Evolutionary conservation across 2,113 vertebrate genomes (phyloP).

Genomic region (Thamnaconus septentrionalis): DNA sequence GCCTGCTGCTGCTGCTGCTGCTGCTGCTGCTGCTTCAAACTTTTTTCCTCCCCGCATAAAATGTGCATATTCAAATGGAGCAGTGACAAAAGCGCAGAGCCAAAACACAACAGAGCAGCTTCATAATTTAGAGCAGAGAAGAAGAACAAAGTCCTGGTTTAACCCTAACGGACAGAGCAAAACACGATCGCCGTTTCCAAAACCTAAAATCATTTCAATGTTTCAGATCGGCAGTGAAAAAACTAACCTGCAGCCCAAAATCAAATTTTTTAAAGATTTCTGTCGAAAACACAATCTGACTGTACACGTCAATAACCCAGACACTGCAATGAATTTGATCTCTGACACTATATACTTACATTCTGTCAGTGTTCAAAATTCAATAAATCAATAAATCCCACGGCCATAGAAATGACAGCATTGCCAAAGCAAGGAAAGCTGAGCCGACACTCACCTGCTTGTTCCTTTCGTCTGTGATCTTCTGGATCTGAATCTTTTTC

Average conservation of each 20-base stretch:
- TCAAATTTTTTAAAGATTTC: too few relatives aligned
- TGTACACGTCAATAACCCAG: too few relatives aligned
- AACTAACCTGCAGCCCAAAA: too few relatives aligned
- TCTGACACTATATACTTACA: not conserved
- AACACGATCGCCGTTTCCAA: too few relatives aligned
- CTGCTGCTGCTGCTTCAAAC: conserved; percentile 1
- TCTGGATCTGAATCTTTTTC: conserved; percentile 99
- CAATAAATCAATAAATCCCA: too few relatives aligned
- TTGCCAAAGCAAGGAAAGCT: not conserved
- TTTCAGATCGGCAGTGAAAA: too few relatives aligned
- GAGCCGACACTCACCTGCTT: conserved; percentile 82
- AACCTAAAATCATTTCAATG: too few relatives aligned
- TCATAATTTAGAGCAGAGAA: not conserved
- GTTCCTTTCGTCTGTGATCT: conserved; percentile 97
- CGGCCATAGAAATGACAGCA: not conserved
- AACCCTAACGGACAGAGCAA: too few relatives aligned
- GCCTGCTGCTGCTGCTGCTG: not conserved
- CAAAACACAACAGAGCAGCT: conserved; percentile 11
- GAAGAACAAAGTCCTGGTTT: too few relatives aligned
- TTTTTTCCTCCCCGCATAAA: conserved; percentile 1
- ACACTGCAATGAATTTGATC: not conserved
- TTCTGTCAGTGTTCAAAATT: not conserved
- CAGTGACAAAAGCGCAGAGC: not conserved
- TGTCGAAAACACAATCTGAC: too few relatives aligned
- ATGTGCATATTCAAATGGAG: conserved; percentile 7